Percentiles rank a stretch among this genome's conserved stretches.
Evolutionary conservation across 1,140 invertebrate species (phyloP).

Genomic region (Belonocnema kinseyi): DNA sequence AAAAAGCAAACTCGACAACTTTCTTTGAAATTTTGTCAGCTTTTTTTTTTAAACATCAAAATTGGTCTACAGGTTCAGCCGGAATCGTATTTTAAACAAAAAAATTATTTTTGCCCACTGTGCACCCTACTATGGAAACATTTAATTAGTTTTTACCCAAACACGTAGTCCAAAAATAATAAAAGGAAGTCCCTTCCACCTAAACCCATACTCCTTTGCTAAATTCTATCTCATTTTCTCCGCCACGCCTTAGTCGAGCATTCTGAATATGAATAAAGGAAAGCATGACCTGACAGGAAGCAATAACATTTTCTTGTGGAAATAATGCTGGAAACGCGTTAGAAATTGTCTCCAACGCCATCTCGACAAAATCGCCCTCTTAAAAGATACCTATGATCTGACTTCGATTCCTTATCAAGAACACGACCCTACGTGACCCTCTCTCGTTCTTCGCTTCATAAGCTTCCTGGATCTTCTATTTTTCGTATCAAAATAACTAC

Average conservation of each 20-base stretch:
- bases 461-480: neutral
- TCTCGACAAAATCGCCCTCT: slow-evolving; percentile 38
- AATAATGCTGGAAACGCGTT: slow-evolving; percentile 48
- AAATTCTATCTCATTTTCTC: slow-evolving; percentile 32
- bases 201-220: slow-evolving; percentile 35
- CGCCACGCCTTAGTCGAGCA: slow-evolving; percentile 29
- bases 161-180: slow-evolving; percentile 56
- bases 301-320: slow-evolving; percentile 46
- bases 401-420: slow-evolving; percentile 42
- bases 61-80: no score
- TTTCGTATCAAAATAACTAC: no score
- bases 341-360: slow-evolving; percentile 47
- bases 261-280: slow-evolving; percentile 49
- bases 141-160: slow-evolving; percentile 64
- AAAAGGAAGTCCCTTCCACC: slow-evolving; percentile 50
- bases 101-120: no score
- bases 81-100: no score
- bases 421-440: slow-evolving; percentile 31
- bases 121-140: slow-evolving; percentile 59
- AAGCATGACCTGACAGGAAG: slow-evolving; percentile 26
- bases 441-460: neutral
- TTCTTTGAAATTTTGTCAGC: no score
- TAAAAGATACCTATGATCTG: slow-evolving; percentile 39
- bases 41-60: no score
- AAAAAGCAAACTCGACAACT: no score